Evolutionary conservation across 2,797 vertebrate genomes (phyloP), one percentile per base, ranked within the genome.

Genomic region (Betta splendens): DNA sequence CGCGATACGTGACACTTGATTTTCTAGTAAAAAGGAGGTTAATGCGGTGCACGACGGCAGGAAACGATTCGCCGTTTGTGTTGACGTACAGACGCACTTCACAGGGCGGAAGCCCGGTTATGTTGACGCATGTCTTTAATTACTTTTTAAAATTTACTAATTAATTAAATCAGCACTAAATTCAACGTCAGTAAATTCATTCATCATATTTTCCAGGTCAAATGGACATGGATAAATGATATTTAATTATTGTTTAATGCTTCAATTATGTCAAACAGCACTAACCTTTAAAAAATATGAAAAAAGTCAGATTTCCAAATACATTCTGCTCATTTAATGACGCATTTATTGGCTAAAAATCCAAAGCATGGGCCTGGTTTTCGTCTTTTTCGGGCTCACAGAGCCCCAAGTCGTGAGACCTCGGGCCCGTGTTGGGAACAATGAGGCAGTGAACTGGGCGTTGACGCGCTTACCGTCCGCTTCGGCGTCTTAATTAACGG

Each of bases 401-500:
- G n/a, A n/a, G n/a, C n/a, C n/a, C n/a, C n/a, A n/a, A n/a, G n/a
- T n/a, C n/a, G n/a, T n/a, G n/a, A n/a, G 35, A 79, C 70, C 73
- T 67, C 65, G 54, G 32, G 75, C 26, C 61, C 64, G 49, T 72
- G 77, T 83, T 71, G 75, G 40, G 60, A 65, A 69, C 69, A 69
- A 76, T 88, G 82, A 77, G 72, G 54, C 81, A 80, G 77, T 74
- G 83, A 80, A 85, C 71, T 43, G 80, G 77, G 81, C 63, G 68
- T 13, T 55, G 56, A 77, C 43, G 40, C 23, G 55, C 82, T 98
- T 80, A 98, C 97, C 95, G 97, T 98, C 84, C 97, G 92, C 84
- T 98, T 99, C 87, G 94, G 95, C 4, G 94, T 95, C 86, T 99
- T 99, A 91, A 99, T 98, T 85, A 99, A 93, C 66, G 97, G 97